Conservation (phyloP, 2,888 invertebrate species). For the Agrotis clavis region DNA sequence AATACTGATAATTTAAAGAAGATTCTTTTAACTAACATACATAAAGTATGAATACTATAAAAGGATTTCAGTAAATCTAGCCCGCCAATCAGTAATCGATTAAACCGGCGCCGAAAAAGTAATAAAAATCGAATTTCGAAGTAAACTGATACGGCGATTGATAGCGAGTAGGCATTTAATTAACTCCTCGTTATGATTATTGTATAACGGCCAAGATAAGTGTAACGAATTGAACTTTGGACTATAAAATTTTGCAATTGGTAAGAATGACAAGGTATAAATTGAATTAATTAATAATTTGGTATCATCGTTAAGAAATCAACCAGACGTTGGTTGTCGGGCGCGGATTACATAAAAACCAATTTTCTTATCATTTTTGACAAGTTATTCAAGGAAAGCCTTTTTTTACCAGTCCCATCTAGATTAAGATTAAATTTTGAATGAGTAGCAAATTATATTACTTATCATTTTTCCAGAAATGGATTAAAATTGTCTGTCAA, state of each 20-base stretch:
- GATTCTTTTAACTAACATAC: too few species aligned
- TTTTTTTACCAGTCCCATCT: background rate
- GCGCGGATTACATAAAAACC: background rate
- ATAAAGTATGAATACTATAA: background rate
- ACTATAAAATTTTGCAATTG: slow-evolving; percentile 21
- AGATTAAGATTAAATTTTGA: too few species aligned
- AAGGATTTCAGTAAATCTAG: slow-evolving; percentile 29
- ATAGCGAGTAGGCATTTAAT: slow-evolving; percentile 1
- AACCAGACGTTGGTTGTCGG: slow-evolving; percentile 1
- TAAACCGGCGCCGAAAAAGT: slow-evolving; percentile 48
- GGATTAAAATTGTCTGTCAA: too few species aligned
- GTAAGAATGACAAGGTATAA: slow-evolving; percentile 4
- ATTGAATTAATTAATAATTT: background rate
- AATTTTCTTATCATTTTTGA: background rate
- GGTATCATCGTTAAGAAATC: background rate
- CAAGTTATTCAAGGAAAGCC: slow-evolving; percentile 14
- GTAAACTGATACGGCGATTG: slow-evolving; percentile 26
- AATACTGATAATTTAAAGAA: too few species aligned
- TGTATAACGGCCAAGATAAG: slow-evolving; percentile 1
- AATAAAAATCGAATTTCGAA: slow-evolving; percentile 32
- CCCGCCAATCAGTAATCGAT: slow-evolving; percentile 8
- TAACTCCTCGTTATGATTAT: slow-evolving; percentile 6
- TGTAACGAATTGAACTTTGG: slow-evolving; percentile 12
- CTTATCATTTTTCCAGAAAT: too few species aligned
- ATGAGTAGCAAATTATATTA: too few species aligned